phyloP scores from a whole-genome alignment of 2,113 vertebrate species.

The Quiscalus mexicanus region DNA sequence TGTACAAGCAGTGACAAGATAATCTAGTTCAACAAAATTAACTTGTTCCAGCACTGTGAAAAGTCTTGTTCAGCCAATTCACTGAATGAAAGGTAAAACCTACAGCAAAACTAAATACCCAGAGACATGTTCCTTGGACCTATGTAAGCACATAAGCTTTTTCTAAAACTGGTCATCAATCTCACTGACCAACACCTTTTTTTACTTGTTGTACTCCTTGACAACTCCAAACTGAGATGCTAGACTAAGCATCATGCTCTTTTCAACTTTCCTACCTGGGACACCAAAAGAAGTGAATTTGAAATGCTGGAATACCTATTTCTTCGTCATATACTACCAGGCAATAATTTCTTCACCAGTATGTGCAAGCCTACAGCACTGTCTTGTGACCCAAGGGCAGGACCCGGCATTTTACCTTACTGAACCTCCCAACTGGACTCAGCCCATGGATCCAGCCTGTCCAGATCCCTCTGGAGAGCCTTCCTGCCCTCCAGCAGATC shows the following conservation, averaged over 20 bases:
- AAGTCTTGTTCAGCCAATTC: background rate
- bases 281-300: background rate
- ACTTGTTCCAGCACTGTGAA: background rate
- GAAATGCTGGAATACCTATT: background rate
- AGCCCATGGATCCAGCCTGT: background rate
- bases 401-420: accelerated
- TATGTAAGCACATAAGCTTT: background rate
- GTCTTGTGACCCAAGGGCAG: background rate
- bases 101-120: background rate
- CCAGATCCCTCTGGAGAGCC: background rate
- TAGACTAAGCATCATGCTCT: background rate
- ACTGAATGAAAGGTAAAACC: background rate
- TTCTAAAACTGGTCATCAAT: background rate
- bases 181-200: background rate
- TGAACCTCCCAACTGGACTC: background rate
- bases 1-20: background rate
- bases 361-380: background rate
- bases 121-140: background rate
- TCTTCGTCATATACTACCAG: background rate
- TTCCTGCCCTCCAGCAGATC: background rate
- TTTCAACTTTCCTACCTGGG: background rate
- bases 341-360: background rate
- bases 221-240: background rate
- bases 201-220: background rate
- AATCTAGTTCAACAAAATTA: background rate